Conservation (phyloP, 2,888 invertebrate species). For the Eulithis prunata region DNA sequence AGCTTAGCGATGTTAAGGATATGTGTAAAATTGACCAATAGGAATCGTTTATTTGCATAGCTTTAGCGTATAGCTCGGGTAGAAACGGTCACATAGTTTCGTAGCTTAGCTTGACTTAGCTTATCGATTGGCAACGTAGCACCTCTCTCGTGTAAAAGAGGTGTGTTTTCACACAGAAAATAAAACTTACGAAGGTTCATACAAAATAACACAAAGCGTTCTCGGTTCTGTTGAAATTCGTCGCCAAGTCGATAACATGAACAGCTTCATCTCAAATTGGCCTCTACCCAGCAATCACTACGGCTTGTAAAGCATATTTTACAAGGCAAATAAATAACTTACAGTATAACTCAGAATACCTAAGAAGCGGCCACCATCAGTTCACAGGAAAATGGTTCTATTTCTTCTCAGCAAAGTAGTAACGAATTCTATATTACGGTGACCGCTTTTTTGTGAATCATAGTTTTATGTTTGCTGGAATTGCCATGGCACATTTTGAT, state of each 20-base stretch:
- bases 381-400: not conserved
- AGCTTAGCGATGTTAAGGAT: no score
- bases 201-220: conserved; percentile 6
- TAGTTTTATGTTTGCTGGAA: not conserved
- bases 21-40: no score
- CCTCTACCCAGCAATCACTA: conserved; percentile 34
- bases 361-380: not conserved
- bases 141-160: no score
- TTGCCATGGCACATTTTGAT: no score
- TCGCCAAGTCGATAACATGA: conserved; percentile 17
- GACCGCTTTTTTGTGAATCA: not conserved
- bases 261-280: conserved; percentile 35
- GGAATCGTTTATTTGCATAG: no score
- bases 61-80: no score
- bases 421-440: not conserved
- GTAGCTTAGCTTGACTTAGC: no score
- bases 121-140: no score
- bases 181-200: not conserved
- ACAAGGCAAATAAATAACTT: conserved; percentile 33
- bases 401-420: not conserved
- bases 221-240: conserved; percentile 2
- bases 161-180: no score
- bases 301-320: conserved; percentile 37
- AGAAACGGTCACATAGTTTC: no score
- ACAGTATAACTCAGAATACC: not conserved